Conservation (phyloP, 2,113 vertebrate species). For the Camelus bactrianus region DNA sequence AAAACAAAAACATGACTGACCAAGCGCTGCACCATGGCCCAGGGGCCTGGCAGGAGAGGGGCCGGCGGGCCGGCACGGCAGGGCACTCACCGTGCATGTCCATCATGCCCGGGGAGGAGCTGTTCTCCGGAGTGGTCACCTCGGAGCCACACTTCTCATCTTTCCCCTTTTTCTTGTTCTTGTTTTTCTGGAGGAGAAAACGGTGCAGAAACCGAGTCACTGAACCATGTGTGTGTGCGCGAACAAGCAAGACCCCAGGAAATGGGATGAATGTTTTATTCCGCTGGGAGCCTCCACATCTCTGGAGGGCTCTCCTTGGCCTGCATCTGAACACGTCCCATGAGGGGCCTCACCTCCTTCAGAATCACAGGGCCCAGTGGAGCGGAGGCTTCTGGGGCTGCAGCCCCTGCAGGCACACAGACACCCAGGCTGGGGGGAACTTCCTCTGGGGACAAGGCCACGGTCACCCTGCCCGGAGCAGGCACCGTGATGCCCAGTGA, state of each 20-base stretch:
- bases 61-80: rapidly evolving
- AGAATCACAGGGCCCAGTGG: neutral
- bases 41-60: neutral
- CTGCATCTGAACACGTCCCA: neutral
- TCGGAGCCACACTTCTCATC: constrained; percentile 98
- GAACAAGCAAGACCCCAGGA: neutral
- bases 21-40: rapidly evolving
- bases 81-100: constrained; percentile 95
- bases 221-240: rapidly evolving
- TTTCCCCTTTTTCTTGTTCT: constrained; percentile 98
- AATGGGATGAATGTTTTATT: neutral
- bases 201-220: neutral
- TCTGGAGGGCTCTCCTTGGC: neutral
- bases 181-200: constrained; percentile 92
- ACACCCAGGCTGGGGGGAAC: neutral
- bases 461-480: neutral
- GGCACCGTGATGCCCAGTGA: neutral
- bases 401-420: neutral
- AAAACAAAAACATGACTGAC: neutral
- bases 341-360: neutral
- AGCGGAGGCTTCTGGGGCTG: neutral
- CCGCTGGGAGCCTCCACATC: neutral
- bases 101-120: constrained; percentile 99
- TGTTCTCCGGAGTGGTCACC: constrained; percentile 97
- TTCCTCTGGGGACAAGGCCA: neutral